Conservation (phyloP, 2,888 invertebrate genomes). For the Pyrrhia umbra region DNA sequence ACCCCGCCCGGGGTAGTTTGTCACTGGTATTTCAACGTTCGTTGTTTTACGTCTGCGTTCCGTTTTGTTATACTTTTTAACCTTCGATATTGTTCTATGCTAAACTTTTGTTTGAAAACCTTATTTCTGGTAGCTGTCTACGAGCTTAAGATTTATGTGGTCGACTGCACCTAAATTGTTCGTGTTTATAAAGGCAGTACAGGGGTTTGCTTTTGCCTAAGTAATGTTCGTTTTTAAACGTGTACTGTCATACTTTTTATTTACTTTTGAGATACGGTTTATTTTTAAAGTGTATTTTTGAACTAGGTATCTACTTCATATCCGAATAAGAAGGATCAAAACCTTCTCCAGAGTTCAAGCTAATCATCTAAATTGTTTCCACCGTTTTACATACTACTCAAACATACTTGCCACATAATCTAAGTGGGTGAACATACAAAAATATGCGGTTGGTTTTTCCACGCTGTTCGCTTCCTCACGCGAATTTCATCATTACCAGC, state of each 20-base stretch:
- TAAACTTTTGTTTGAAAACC: constrained; percentile 49
- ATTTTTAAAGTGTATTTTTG: background rate
- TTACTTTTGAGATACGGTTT: background rate
- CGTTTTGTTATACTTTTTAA: constrained; percentile 67
- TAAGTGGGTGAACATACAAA: too few species aligned
- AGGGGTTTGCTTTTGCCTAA: background rate
- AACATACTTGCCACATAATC: too few species aligned
- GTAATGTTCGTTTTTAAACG: constrained; percentile 14
- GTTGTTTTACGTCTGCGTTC: constrained; percentile 72
- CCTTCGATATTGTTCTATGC: constrained; percentile 67
- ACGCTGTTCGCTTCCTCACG: too few species aligned
- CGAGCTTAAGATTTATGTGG: constrained; percentile 35
- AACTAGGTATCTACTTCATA: too few species aligned
- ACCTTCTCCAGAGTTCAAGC: too few species aligned
- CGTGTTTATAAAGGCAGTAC: constrained; percentile 8
- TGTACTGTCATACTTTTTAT: background rate
- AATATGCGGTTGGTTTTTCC: too few species aligned
- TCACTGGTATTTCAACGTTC: constrained; percentile 71
- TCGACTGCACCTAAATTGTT: constrained; percentile 28
- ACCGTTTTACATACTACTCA: too few species aligned
- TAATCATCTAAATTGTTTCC: too few species aligned
- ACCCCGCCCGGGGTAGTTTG: constrained; percentile 71
- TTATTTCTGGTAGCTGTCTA: constrained; percentile 39
- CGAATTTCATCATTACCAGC: too few species aligned
- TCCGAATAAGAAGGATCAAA: too few species aligned